Base-by-base conservation (phyloP, 2,797 vertebrate species). In the Manis javanica region DNA sequence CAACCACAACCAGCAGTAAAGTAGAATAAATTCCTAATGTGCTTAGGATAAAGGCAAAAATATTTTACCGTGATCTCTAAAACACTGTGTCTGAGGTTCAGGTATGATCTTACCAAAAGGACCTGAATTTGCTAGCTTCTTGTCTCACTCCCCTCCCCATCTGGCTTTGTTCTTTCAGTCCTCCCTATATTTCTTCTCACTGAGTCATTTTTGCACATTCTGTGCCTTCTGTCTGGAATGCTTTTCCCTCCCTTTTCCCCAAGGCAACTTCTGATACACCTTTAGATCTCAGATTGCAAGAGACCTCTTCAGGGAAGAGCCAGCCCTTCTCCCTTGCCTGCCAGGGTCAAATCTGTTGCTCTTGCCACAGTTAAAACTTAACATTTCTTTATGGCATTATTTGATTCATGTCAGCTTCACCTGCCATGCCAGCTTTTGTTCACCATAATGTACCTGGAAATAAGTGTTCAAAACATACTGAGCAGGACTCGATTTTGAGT, bases 181-280 rank as follows among this genome's bases (percentile, higher is more conserved):
- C 55, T 79, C 11, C 10, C 9, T 31, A 7, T 5, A 10, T 31
- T 66, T 24, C 19, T 68, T 74, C 46, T 18, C n/a, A 18, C 18
- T 0, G 0, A 1, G 21, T 39, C 15, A 4, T 63, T 57, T 90
- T 53, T 68, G 49, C 68, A 19, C 2, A 0, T 57, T 90, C 29
- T 37, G 34, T 51, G 46, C 34, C 39, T 53, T 26, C 39, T 46
- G 2, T 75, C 68, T 31, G 12, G 72, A 46, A 24, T 78, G 53
- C 55, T 66, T 68, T 61, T 31, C 55, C 42, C 19, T 57, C n/a
- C 46, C 42, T 81, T 19, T 16, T 1, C 66, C 53, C 42, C 61
- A 81, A 9, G 93, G 55, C 86, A 78, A 26, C 82, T 69, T 24
- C 3, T 16, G 31, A 13, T 55, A 13, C 23, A 18, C 42, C 57